Evolutionary conservation across 2,888 invertebrate species (phyloP).

Genomic region (Meta bourneti): DNA sequence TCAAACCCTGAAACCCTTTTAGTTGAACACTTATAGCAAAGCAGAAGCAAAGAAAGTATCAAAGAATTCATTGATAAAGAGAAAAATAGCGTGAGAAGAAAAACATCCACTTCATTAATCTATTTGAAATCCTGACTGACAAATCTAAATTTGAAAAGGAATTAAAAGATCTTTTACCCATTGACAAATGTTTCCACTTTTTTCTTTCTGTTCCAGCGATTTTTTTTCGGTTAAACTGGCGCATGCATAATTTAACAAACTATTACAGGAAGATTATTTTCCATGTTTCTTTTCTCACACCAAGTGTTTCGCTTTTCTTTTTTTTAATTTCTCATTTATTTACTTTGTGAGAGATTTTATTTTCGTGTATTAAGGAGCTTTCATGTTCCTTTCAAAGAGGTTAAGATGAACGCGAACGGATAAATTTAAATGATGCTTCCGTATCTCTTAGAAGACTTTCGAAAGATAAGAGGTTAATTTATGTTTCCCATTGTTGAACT

Average conservation of each 20-base stretch:
- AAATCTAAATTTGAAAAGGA: slow-evolving; percentile 29
- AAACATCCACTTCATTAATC: slow-evolving; percentile 7
- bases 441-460: not conserved
- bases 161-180: slow-evolving; percentile 25
- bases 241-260: slow-evolving; percentile 1
- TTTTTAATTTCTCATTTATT: not conserved
- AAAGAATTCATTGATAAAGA: not conserved
- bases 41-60: not conserved
- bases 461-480: not conserved
- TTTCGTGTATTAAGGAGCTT: not conserved
- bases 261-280: not conserved
- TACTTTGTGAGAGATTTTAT: not conserved
- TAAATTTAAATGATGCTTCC: not conserved
- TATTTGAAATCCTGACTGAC: slow-evolving; percentile 6
- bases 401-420: not conserved
- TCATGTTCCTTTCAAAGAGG: not conserved
- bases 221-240: slow-evolving; percentile 9
- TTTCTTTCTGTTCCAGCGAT: not conserved
- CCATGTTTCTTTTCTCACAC: not conserved
- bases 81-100: not conserved
- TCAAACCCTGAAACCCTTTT: too few species aligned
- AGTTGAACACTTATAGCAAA: too few species aligned
- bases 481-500: not conserved
- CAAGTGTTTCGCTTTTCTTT: not conserved
- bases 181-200: slow-evolving; percentile 29